phyloP scores from a whole-genome alignment of 2,113 vertebrate genomes.

The Abramis brama region DNA sequence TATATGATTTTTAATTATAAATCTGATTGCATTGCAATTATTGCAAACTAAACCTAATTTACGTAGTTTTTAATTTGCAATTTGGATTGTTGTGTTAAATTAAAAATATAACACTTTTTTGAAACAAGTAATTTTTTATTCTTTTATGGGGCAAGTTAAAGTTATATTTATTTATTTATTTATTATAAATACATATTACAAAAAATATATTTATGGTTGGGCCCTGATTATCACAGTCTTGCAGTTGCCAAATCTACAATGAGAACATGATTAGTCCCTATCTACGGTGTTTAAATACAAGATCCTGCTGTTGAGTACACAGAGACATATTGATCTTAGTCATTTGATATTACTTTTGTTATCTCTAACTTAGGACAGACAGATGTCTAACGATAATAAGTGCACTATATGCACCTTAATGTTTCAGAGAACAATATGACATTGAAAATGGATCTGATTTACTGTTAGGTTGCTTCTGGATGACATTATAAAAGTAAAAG shows the following conservation, averaged over 20 bases:
- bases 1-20: not conserved
- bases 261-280: not conserved
- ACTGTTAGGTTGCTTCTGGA: not conserved
- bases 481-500: not conserved
- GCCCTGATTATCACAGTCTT: not conserved
- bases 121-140: not conserved
- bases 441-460: conserved; percentile 15
- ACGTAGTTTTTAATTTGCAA: not conserved
- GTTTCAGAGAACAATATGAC: not conserved
- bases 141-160: no score
- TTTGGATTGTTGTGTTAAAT: no score
- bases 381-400: not conserved
- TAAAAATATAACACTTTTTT: not conserved
- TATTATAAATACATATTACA: not conserved
- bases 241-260: not conserved
- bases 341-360: conserved; percentile 3
- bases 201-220: not conserved
- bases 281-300: not conserved
- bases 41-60: not conserved
- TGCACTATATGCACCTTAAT: conserved; percentile 7
- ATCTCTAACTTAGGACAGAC: not conserved
- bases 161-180: no score
- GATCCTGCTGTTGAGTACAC: not conserved
- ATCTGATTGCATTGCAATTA: not conserved
- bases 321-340: not conserved